Evolutionary conservation across 2,113 vertebrate species (phyloP).

Genomic region (Salvator merianae): DNA sequence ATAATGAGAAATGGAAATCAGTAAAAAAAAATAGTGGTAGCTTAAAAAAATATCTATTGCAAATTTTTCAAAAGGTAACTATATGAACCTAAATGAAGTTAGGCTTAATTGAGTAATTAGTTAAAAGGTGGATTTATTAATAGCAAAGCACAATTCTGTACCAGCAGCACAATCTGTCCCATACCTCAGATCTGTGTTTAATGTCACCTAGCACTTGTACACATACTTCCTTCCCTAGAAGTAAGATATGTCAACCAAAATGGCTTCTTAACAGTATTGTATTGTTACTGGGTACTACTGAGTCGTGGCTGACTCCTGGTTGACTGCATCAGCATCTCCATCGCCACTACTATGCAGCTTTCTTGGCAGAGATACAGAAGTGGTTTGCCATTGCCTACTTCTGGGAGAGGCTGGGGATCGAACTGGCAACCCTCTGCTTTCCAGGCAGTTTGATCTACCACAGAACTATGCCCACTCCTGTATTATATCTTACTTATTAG

Average conservation of each 20-base stretch:
- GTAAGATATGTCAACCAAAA: neutral
- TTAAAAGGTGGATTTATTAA: neutral
- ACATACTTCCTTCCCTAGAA: neutral
- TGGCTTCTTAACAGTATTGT: neutral
- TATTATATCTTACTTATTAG: no score
- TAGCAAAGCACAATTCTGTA: neutral
- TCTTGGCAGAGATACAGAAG: no score
- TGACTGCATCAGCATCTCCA: no score
- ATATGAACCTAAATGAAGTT: neutral
- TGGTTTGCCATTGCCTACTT: no score
- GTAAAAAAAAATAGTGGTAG: neutral
- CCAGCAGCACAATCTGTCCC: no score
- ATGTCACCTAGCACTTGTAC: neutral
- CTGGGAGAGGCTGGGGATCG: no score
- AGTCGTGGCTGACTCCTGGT: no score
- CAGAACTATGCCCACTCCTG: no score
- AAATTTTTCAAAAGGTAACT: neutral
- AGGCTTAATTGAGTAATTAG: neutral
- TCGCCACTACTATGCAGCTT: no score
- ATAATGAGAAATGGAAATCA: neutral
- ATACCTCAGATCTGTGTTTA: neutral
- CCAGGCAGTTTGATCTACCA: no score
- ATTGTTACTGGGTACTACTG: no score
- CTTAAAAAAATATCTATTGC: neutral
- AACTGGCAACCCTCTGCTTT: no score